A percentile compares a stretch with the other conserved stretches of the same genome.
Conservation (phyloP, 2,888 invertebrate species). For the Eubasilissa splendida region DNA sequence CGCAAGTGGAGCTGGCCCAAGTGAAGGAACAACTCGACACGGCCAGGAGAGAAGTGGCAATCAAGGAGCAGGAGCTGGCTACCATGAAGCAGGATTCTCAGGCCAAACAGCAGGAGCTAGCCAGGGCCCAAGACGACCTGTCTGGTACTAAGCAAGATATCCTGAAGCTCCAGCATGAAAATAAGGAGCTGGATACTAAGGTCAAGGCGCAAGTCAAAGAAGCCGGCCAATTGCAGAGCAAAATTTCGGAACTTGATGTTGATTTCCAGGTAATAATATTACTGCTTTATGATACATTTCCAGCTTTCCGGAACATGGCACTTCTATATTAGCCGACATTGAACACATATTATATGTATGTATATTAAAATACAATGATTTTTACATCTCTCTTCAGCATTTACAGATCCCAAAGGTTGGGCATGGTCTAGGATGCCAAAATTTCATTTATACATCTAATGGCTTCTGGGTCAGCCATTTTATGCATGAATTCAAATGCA, state of each 20-base stretch:
- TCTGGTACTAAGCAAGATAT: slow-evolving; percentile 68
- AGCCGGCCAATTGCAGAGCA: slow-evolving; percentile 77
- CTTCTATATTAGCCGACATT: too few relatives aligned
- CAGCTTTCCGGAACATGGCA: too few relatives aligned
- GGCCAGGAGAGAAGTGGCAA: slow-evolving; percentile 64
- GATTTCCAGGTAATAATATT: slow-evolving; percentile 70
- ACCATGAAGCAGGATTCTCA: slow-evolving; percentile 64
- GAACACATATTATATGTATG: too few relatives aligned
- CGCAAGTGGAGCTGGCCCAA: slow-evolving; percentile 70
- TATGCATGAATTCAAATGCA: too few relatives aligned
- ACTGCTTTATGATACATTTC: too few relatives aligned
- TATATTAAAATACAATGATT: too few relatives aligned
- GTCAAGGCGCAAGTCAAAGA: slow-evolving; percentile 76
- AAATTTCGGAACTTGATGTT: slow-evolving; percentile 74
- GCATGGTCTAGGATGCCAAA: too few relatives aligned
- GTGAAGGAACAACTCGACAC: slow-evolving; percentile 69
- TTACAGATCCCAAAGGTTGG: too few relatives aligned
- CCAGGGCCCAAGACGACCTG: slow-evolving; percentile 67
- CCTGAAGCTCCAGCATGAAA: slow-evolving; percentile 69
- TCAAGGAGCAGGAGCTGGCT: slow-evolving; percentile 66
- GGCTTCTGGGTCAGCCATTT: too few relatives aligned
- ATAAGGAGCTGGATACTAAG: slow-evolving; percentile 78
- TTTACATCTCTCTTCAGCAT: too few relatives aligned
- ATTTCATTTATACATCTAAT: too few relatives aligned
- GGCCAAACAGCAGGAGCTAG: slow-evolving; percentile 70